These are phyloP conservation scores for Spinibarbus caldwelli DNA, from an alignment of 2,797 vertebrate genomes.

Conservation along the genomic window DNA sequence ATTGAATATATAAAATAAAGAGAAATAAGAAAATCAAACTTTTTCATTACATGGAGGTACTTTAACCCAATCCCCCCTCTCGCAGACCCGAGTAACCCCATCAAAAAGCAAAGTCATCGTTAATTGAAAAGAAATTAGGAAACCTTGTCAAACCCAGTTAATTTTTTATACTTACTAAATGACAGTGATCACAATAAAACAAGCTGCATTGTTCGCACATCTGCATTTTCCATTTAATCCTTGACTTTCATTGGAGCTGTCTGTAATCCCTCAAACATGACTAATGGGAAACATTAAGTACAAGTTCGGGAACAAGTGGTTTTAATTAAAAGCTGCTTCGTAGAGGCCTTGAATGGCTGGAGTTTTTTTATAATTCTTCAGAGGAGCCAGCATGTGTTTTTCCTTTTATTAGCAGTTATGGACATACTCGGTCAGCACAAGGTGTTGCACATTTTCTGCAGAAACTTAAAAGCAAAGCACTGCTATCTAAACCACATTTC, in stretches of 20 bases:
- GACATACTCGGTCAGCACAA: slow-evolving; percentile 58
- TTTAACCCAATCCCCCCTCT: slow-evolving; percentile 56
- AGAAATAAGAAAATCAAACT: slow-evolving; percentile 24
- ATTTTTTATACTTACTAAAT: slow-evolving; percentile 73
- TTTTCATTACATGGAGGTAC: slow-evolving; percentile 32
- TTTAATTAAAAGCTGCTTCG: slow-evolving; percentile 79
- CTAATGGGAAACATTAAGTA: slow-evolving; percentile 90
- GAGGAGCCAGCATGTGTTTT: slow-evolving; percentile 64
- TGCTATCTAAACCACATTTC: slow-evolving; percentile 57
- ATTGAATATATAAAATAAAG: slow-evolving; percentile 46
- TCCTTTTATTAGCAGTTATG: slow-evolving; percentile 67
- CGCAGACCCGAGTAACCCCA: slow-evolving; percentile 52
- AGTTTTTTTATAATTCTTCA: slow-evolving; percentile 62
- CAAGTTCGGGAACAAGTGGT: slow-evolving; percentile 77
- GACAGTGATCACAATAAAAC: slow-evolving; percentile 75
- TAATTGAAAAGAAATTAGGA: slow-evolving; percentile 68
- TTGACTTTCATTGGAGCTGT: slow-evolving; percentile 85
- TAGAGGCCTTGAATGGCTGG: slow-evolving; percentile 67
- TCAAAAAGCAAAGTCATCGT: slow-evolving; percentile 62
- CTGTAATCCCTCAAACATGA: slow-evolving; percentile 91
- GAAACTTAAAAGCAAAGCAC: slow-evolving; percentile 51
- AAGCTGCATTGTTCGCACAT: slow-evolving; percentile 81
- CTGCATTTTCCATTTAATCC: slow-evolving; percentile 89
- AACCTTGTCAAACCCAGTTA: slow-evolving; percentile 71
- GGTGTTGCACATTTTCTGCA: slow-evolving; percentile 56